A percentile compares a stretch with the other conserved stretches of the same genome.
Conservation (phyloP, 2,113 vertebrate species). For the Zeus faber region DNA sequence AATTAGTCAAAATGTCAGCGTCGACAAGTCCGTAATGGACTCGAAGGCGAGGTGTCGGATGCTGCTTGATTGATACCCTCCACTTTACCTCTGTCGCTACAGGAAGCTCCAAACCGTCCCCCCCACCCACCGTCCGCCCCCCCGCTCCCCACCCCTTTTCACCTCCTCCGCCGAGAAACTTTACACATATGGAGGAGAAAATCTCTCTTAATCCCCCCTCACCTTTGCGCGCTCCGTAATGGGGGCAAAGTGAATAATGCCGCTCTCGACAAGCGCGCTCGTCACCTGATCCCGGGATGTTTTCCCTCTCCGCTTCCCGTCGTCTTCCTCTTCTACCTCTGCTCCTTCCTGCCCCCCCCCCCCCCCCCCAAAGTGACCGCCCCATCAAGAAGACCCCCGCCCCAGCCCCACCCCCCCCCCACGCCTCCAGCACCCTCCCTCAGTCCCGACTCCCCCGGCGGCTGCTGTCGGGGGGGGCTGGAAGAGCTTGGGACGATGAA, state of each 20-base stretch:
- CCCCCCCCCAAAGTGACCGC: slow-evolving; percentile 25
- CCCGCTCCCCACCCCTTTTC: slow-evolving; percentile 25
- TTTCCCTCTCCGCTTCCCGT: background rate
- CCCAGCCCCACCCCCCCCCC: no score
- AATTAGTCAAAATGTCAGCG: slow-evolving; percentile 48
- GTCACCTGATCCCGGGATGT: slow-evolving; percentile 27
- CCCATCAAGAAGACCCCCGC: no score
- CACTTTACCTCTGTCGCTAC: slow-evolving; percentile 9
- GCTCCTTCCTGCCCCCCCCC: background rate
- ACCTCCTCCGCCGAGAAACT: slow-evolving; percentile 33
- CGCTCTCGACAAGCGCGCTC: slow-evolving; percentile 38
- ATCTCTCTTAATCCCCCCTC: slow-evolving; percentile 50
- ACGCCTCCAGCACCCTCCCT: no score
- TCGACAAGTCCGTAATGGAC: slow-evolving; percentile 42
- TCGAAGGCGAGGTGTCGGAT: slow-evolving; percentile 26
- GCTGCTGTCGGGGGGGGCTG: no score
- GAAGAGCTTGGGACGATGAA: slow-evolving; percentile 48
- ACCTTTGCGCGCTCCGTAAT: slow-evolving; percentile 50
- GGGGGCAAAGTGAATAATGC: slow-evolving; percentile 51
- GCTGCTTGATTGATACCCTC: slow-evolving; percentile 27
- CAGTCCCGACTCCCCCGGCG: no score
- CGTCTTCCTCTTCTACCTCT: background rate
- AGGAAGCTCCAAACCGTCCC: slow-evolving; percentile 26
- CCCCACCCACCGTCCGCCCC: slow-evolving; percentile 15
- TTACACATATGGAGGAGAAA: slow-evolving; percentile 37